phyloP scores from a whole-genome alignment of 2,113 vertebrate genomes.

The Saguinus midas region DNA sequence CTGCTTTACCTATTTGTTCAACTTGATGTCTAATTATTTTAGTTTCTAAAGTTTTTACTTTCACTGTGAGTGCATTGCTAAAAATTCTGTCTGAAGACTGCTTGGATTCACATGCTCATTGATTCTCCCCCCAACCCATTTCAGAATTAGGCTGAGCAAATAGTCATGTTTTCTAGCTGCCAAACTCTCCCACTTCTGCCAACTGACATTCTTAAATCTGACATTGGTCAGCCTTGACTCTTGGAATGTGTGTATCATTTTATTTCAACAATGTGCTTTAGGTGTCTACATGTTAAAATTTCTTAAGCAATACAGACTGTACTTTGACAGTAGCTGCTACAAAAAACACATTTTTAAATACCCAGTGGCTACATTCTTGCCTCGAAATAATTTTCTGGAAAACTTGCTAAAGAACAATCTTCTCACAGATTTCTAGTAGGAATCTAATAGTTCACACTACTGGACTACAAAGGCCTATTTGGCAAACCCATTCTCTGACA shows the following conservation, averaged over 20 bases:
- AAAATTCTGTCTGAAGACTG: slow-evolving; percentile 27
- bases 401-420: slow-evolving; percentile 41
- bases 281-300: slow-evolving; percentile 53
- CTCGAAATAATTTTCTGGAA: slow-evolving; percentile 66
- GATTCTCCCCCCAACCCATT: background rate
- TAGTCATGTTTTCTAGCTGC: background rate
- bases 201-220: slow-evolving; percentile 44
- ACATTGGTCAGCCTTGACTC: slow-evolving; percentile 45
- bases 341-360: slow-evolving; percentile 53
- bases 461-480: slow-evolving; percentile 21
- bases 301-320: slow-evolving; percentile 55
- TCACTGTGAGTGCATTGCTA: background rate
- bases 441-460: slow-evolving; percentile 27
- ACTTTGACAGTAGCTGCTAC: slow-evolving; percentile 63
- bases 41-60: slow-evolving; percentile 45
- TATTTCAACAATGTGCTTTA: slow-evolving; percentile 65
- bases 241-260: slow-evolving; percentile 62
- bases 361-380: slow-evolving; percentile 9
- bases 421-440: slow-evolving; percentile 42
- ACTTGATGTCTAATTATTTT: slow-evolving; percentile 40
- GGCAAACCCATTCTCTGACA: background rate
- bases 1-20: slow-evolving; percentile 50
- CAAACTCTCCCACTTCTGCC: background rate
- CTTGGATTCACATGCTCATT: background rate
- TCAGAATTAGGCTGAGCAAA: slow-evolving; percentile 25